Conservation (phyloP, 1,140 invertebrate species). For the Eciton burchellii region DNA sequence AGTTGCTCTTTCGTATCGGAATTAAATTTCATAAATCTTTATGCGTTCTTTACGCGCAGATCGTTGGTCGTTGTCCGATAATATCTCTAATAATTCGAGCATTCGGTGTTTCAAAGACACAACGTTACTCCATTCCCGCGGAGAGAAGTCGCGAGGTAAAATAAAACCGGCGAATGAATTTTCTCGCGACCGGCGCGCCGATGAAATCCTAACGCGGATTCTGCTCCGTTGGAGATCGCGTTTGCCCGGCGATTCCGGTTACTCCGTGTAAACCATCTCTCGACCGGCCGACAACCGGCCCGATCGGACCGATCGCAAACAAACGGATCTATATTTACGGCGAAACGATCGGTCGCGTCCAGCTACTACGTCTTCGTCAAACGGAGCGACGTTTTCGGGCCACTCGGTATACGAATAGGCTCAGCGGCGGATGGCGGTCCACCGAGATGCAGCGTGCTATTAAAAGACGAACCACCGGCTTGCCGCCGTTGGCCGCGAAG, state of each 20-base stretch:
- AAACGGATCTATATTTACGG: constrained; percentile 47
- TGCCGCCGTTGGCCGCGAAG: constrained; percentile 77
- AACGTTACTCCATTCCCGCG: background rate
- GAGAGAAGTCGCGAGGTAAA: background rate
- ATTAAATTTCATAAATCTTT: too few species aligned
- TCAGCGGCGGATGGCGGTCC: constrained; percentile 59
- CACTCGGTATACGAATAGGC: constrained; percentile 59
- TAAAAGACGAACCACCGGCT: constrained; percentile 78
- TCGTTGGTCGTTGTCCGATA: background rate
- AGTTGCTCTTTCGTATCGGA: too few species aligned
- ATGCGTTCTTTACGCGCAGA: too few species aligned
- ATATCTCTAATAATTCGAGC: background rate
- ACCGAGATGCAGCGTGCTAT: constrained; percentile 76
- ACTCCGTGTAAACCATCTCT: constrained; percentile 1
- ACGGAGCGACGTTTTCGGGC: constrained; percentile 24
- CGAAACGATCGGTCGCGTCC: background rate
- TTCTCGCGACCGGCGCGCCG: background rate
- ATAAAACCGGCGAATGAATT: constrained; percentile 9
- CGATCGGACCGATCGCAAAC: background rate
- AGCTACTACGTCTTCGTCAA: constrained; percentile 14
- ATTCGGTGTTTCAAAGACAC: background rate
- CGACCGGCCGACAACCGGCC: background rate
- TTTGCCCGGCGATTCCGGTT: background rate
- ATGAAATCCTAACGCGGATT: constrained; percentile 14
- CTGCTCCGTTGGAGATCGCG: background rate